Evolutionary conservation across 1,140 invertebrate species (phyloP).

Genomic region (Listronotus oregonensis): DNA sequence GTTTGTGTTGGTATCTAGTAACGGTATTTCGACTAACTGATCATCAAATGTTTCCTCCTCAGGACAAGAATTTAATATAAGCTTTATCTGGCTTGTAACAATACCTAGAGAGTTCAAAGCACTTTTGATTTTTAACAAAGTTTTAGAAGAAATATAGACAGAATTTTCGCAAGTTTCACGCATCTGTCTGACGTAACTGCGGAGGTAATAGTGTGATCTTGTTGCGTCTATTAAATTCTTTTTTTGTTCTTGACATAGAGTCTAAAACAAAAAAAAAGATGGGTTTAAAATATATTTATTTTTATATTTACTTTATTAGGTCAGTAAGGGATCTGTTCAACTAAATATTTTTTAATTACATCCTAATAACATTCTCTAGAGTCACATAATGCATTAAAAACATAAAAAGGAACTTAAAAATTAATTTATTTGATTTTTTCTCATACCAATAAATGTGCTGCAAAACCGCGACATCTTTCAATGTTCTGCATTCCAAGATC

Average conservation of each 20-base stretch:
- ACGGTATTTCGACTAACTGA: constrained; percentile 55
- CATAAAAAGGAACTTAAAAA: too few species aligned
- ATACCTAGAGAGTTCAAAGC: constrained; percentile 36
- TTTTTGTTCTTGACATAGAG: constrained; percentile 60
- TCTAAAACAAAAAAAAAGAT: constrained; percentile 51
- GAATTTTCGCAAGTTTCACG: constrained; percentile 54
- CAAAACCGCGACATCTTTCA: constrained; percentile 83
- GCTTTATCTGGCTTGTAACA: constrained; percentile 63
- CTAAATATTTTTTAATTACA: too few species aligned
- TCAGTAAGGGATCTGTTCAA: neutral
- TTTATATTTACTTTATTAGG: constrained; percentile 8
- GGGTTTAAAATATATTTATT: constrained; percentile 16
- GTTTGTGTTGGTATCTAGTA: constrained; percentile 50
- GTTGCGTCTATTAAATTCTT: constrained; percentile 59
- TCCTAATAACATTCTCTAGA: too few species aligned
- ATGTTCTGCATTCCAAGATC: constrained; percentile 81
- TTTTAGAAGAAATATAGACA: constrained; percentile 24
- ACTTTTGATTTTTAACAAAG: constrained; percentile 11
- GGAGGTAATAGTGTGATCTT: constrained; percentile 57
- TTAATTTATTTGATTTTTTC: too few species aligned
- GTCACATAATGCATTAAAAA: too few species aligned
- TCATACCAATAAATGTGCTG: constrained; percentile 62
- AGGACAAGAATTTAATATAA: constrained; percentile 67
- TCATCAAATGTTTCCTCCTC: constrained; percentile 56
- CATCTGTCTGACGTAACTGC: constrained; percentile 53